Evolutionary conservation across 2,113 vertebrate species (phyloP).

Genomic region (Equus quagga): DNA sequence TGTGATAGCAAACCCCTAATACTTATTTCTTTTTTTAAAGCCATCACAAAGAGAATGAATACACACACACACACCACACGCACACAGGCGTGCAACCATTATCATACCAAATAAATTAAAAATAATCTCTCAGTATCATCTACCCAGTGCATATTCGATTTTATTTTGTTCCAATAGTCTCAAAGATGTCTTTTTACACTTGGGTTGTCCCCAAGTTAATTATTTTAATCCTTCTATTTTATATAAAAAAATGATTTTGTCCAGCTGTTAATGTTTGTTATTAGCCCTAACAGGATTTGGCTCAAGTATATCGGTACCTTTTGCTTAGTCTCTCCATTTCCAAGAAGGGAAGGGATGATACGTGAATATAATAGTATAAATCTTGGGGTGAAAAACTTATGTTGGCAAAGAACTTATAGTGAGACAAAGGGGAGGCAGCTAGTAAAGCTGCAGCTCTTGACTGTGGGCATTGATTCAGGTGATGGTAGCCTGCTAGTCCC

Average conservation of each 20-base stretch:
- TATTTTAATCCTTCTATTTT: not conserved
- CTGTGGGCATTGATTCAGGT: not conserved
- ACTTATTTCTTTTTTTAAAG: conserved; percentile 24
- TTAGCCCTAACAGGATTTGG: not conserved
- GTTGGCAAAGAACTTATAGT: not conserved
- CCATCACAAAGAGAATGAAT: not conserved
- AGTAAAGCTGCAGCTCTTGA: not conserved
- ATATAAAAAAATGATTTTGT: not conserved
- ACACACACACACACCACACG: not conserved
- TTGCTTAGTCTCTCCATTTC: not conserved
- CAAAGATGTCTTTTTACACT: not conserved
- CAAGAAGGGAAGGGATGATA: not conserved
- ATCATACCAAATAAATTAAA: not conserved
- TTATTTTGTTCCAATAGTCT: not conserved
- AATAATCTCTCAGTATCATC: not conserved
- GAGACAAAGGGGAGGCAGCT: not conserved
- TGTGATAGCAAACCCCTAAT: not conserved
- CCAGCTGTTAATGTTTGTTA: not conserved
- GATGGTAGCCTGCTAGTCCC: not conserved
- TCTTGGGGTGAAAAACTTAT: not conserved
- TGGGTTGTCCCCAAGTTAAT: not conserved
- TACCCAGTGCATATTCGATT: not conserved
- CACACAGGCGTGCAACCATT: not conserved
- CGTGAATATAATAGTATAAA: not conserved
- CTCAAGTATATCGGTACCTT: not conserved